A percentile compares a stretch with the other conserved stretches of the same genome.
phyloP scores from a whole-genome alignment of 2,888 invertebrate genomes.

The Acanthosepion lycidas region DNA sequence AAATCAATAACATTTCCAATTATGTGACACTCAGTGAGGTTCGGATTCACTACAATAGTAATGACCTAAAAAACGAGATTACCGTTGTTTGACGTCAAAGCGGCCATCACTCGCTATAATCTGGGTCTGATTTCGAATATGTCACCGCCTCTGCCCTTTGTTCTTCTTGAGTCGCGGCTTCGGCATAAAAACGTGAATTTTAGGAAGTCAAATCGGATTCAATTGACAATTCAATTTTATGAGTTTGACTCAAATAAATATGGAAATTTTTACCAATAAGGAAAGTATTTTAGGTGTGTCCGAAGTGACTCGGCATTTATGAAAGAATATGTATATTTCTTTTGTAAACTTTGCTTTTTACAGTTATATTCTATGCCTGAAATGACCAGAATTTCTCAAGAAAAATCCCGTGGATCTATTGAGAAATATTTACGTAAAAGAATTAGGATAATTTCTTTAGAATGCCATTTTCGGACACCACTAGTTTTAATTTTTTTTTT shows the following conservation, averaged over 20 bases:
- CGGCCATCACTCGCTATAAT: no score
- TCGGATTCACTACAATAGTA: no score
- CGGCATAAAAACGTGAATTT: not conserved
- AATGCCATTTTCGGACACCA: no score
- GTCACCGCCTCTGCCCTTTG: no score
- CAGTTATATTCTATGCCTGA: not conserved
- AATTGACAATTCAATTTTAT: not conserved
- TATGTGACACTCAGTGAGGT: no score
- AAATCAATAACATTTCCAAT: no score
- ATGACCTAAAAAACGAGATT: no score
- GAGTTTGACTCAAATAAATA: not conserved
- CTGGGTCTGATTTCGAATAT: no score
- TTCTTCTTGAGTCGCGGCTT: not conserved
- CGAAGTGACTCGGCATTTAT: not conserved
- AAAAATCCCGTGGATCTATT: not conserved
- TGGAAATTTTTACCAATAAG: not conserved
- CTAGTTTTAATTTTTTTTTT: no score
- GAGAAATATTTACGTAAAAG: no score
- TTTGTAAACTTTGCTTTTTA: not conserved
- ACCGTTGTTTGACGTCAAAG: no score
- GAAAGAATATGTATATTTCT: not conserved
- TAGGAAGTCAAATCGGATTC: not conserved
- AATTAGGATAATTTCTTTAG: no score
- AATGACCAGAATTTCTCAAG: not conserved
- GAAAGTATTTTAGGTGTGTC: not conserved